Evolutionary conservation across 1,140 invertebrate species (phyloP).

Genomic region (Lasaia peninsularis): DNA sequence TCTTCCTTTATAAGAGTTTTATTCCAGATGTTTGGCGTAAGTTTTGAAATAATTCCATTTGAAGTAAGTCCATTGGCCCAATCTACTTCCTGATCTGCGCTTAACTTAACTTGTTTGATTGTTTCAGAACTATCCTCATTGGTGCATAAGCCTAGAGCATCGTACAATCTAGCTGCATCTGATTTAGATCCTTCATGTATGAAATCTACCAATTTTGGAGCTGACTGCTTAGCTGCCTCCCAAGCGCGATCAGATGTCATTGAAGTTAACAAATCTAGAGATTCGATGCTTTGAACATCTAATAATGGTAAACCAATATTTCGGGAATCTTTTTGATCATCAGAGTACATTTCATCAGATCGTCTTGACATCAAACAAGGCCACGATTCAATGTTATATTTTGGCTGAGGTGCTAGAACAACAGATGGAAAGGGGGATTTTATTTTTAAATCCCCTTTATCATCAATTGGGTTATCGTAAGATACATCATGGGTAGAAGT

Average conservation of each 20-base stretch:
- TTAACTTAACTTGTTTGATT: constrained; percentile 43
- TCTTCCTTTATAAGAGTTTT: constrained; percentile 32
- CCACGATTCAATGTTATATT: constrained; percentile 67
- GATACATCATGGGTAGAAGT: constrained; percentile 40
- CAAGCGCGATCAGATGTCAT: constrained; percentile 69
- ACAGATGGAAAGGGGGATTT: constrained; percentile 51
- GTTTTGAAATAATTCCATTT: neutral
- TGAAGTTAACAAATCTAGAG: constrained; percentile 54
- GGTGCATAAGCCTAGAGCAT: constrained; percentile 54
- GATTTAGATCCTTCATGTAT: constrained; percentile 66
- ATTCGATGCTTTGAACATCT: constrained; percentile 45
- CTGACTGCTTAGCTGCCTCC: constrained; percentile 73
- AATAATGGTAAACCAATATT: constrained; percentile 37
- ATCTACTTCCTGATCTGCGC: constrained; percentile 34
- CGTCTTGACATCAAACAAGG: constrained; percentile 57
- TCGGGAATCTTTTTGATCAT: constrained; percentile 46
- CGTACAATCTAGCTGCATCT: constrained; percentile 62
- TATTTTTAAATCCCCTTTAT: constrained; percentile 42
- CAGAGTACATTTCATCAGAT: constrained; percentile 46
- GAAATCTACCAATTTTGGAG: constrained; percentile 69
- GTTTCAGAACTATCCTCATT: constrained; percentile 46
- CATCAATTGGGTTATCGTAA: constrained; percentile 46
- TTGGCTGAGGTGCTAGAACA: constrained; percentile 63
- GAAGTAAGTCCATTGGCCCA: constrained; percentile 33
- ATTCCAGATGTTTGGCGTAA: constrained; percentile 33